phyloP scores from a whole-genome alignment of 2,113 vertebrate species.

The Fukomys damarensis region DNA sequence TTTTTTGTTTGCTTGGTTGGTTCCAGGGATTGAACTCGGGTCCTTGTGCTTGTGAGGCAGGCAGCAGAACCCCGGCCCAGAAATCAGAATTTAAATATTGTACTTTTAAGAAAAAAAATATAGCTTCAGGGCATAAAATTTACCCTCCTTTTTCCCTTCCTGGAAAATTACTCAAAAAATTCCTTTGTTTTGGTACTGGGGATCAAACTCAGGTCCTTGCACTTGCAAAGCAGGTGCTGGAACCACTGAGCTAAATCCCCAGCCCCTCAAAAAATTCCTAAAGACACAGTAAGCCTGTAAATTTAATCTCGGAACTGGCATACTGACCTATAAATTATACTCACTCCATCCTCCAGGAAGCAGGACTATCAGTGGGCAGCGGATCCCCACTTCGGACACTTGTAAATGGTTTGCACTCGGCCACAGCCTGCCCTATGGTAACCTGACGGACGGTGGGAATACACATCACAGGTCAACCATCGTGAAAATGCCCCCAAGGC shows the following conservation, averaged over 20 bases:
- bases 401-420: background rate
- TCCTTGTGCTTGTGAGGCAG: too few species aligned
- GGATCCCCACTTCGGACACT: background rate
- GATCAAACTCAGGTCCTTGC: too few species aligned
- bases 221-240: too few species aligned
- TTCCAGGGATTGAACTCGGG: too few species aligned
- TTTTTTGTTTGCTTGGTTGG: too few species aligned
- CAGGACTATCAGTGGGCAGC: background rate
- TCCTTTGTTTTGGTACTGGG: too few species aligned
- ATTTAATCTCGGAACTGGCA: background rate
- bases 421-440: background rate
- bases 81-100: background rate
- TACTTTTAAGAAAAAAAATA: background rate
- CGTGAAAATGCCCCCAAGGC: background rate
- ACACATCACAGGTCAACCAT: background rate
- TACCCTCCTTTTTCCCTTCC: background rate
- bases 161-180: background rate
- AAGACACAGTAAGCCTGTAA: background rate
- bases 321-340: background rate
- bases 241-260: too few species aligned
- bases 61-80: too few species aligned
- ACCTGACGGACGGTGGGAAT: background rate
- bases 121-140: background rate
- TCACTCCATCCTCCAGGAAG: background rate
- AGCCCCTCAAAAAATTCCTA: background rate